phyloP scores from a whole-genome alignment of 2,888 invertebrate species.

The Rhingia campestris region DNA sequence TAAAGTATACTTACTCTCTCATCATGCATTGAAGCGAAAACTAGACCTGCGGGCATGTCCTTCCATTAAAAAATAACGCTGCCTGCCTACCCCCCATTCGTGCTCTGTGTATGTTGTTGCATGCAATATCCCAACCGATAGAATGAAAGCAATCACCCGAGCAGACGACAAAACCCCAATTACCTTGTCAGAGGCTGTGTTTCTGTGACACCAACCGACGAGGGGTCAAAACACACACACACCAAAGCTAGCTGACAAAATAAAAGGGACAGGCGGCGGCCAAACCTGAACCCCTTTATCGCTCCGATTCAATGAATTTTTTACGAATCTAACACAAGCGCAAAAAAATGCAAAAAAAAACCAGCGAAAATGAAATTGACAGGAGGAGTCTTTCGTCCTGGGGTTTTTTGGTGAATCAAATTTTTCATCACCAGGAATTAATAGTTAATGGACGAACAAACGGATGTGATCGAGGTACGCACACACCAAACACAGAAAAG shows the following conservation, averaged over 20 bases:
- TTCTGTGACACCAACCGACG: slow-evolving; percentile 44
- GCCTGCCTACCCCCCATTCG: background rate
- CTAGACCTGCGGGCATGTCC: slow-evolving; percentile 66
- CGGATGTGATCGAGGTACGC: slow-evolving; percentile 47
- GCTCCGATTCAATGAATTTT: slow-evolving; percentile 61
- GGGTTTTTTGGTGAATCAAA: slow-evolving; percentile 55
- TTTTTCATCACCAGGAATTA: slow-evolving; percentile 74
- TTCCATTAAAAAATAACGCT: slow-evolving; percentile 57
- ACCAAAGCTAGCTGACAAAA: background rate
- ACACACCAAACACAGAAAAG: background rate
- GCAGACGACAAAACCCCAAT: slow-evolving; percentile 66
- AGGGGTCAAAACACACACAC: background rate
- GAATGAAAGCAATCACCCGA: slow-evolving; percentile 66
- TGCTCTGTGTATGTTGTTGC: slow-evolving; percentile 15
- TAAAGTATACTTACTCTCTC: slow-evolving; percentile 53
- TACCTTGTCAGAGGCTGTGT: slow-evolving; percentile 68
- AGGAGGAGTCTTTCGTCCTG: slow-evolving; percentile 34
- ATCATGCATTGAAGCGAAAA: slow-evolving; percentile 58
- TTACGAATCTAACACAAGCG: slow-evolving; percentile 59
- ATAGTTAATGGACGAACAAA: slow-evolving; percentile 71
- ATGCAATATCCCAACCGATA: slow-evolving; percentile 34
- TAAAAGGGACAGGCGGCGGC: slow-evolving; percentile 32
- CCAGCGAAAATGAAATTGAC: slow-evolving; percentile 14
- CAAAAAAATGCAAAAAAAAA: background rate
- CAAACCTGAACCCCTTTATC: slow-evolving; percentile 60